phyloP scores from a whole-genome alignment of 2,113 vertebrate genomes.

The Pollimyrus isidori region DNA sequence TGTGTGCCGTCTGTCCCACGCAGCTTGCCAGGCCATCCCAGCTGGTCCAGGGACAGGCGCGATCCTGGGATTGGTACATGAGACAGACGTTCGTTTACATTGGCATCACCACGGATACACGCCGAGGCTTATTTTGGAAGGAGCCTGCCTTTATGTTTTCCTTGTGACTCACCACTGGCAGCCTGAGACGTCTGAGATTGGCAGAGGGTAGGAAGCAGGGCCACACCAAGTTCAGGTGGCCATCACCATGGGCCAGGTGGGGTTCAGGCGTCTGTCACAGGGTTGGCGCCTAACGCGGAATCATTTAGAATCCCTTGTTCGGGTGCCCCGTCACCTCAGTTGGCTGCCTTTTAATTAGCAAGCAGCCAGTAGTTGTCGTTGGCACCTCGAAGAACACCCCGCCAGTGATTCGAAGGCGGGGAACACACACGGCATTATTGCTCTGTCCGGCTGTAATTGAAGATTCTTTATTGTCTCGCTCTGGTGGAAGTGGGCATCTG shows the following conservation, averaged over 20 bases:
- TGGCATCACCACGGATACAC: neutral
- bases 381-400: neutral
- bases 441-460: slow-evolving; percentile 7
- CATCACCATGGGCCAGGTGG: neutral
- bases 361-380: neutral
- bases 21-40: neutral
- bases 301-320: neutral
- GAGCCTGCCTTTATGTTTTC: neutral
- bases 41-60: neutral
- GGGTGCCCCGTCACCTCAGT: neutral
- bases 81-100: neutral
- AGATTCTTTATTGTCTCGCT: neutral
- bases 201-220: neutral
- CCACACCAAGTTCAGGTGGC: neutral
- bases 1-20: neutral
- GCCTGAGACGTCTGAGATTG: neutral
- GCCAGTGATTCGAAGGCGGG: neutral
- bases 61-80: neutral
- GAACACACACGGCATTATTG: neutral
- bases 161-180: neutral
- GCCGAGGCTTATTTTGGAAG: neutral
- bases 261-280: neutral
- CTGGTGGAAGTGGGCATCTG: neutral
- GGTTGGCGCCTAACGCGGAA: neutral
- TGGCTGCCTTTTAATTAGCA: neutral